A percentile compares a stretch with the other conserved stretches of the same genome.
phyloP scores from a whole-genome alignment of 2,888 invertebrate species.

The Diaphora mendica region DNA sequence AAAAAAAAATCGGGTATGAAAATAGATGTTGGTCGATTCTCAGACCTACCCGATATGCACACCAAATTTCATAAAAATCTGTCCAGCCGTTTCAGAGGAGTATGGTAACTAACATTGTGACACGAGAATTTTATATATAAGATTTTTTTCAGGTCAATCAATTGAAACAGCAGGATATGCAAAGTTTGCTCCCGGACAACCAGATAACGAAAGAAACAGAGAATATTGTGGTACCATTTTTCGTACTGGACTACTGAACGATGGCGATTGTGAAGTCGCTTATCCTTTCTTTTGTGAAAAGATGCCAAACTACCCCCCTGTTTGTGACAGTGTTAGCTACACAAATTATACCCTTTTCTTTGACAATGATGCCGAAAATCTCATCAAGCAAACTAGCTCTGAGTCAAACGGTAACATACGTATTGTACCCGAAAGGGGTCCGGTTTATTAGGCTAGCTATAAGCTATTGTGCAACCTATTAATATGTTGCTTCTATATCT shows the following conservation, averaged over 20 bases:
- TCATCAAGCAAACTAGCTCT: neutral
- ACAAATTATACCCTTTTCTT: neutral
- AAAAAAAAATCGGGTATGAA: no score
- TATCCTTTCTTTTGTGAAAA: constrained; percentile 38
- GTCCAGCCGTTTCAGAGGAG: no score
- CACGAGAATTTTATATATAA: no score
- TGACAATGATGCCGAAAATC: neutral
- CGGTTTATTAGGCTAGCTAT: neutral
- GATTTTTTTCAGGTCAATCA: constrained; percentile 61
- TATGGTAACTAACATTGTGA: no score
- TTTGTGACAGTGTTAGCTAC: constrained; percentile 14
- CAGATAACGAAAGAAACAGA: constrained; percentile 52
- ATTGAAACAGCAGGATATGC: constrained; percentile 60
- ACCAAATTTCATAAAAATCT: no score
- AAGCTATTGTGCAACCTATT: no score
- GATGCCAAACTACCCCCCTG: constrained; percentile 19
- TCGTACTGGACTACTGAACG: constrained; percentile 52
- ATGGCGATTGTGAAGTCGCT: constrained; percentile 50
- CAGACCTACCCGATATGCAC: no score
- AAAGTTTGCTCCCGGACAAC: constrained; percentile 56
- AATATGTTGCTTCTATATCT: neutral
- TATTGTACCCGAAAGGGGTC: neutral
- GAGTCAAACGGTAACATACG: neutral
- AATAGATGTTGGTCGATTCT: no score
- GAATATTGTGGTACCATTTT: constrained; percentile 60